A percentile compares a stretch with the other conserved stretches of the same genome.
Evolutionary conservation across 2,113 vertebrate species (phyloP).

Genomic region (Neolamprologus tretocephalus): DNA sequence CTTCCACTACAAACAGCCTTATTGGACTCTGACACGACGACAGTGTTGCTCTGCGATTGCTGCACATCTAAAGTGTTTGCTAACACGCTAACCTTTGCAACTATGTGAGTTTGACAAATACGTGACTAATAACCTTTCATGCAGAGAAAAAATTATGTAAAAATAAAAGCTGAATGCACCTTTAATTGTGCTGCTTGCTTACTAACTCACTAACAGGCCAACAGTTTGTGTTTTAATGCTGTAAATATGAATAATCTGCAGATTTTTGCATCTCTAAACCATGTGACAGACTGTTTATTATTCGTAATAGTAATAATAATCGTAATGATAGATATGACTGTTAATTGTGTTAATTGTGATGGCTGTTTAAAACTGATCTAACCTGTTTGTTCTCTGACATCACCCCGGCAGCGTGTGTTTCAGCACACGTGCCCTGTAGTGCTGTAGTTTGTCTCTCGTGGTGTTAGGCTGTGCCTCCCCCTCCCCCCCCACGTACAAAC

Average conservation of each 20-base stretch:
- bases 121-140: not conserved
- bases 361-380: slow-evolving; percentile 40
- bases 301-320: not conserved
- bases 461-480: slow-evolving; percentile 18
- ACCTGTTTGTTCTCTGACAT: slow-evolving; percentile 52
- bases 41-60: not conserved
- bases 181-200: not conserved
- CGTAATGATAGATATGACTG: not conserved
- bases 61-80: not conserved
- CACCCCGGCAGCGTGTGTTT: not conserved
- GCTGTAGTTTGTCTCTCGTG: slow-evolving; percentile 4
- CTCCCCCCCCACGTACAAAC: not conserved
- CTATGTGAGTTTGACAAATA: not conserved
- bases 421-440: not conserved
- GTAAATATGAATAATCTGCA: not conserved
- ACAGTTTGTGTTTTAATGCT: not conserved
- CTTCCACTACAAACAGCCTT: not conserved
- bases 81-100: not conserved
- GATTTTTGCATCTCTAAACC: not conserved
- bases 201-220: slow-evolving; percentile 11
- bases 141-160: not conserved
- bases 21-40: not conserved
- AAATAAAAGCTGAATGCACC: not conserved
- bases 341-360: not conserved
- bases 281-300: not conserved